phyloP scores from a whole-genome alignment of 2,113 vertebrate species.

The Columba janthina region DNA sequence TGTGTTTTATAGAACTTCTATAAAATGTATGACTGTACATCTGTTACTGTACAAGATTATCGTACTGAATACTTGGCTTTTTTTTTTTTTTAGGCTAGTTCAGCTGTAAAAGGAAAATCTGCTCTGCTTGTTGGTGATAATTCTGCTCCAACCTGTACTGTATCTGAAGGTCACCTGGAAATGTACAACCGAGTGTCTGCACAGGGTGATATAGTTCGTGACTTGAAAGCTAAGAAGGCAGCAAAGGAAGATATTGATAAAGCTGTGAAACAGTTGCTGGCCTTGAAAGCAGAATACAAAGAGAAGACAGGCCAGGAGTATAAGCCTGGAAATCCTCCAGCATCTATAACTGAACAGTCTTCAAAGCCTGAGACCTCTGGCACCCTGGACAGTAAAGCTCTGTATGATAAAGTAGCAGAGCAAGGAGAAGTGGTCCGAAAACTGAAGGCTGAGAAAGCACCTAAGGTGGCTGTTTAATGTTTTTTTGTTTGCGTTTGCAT shows the following conservation, averaged over 20 bases:
- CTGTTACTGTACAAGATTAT: neutral
- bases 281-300: conserved; percentile 91
- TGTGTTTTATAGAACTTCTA: neutral
- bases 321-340: conserved; percentile 81
- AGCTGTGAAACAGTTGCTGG: conserved; percentile 87
- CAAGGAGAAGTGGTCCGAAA: conserved; percentile 78
- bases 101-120: conserved; percentile 52
- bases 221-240: conserved; percentile 88
- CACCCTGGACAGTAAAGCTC: conserved; percentile 6
- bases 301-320: conserved; percentile 90
- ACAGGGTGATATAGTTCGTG: conserved; percentile 89
- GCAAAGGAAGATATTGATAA: conserved; percentile 90
- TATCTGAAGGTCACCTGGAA: conserved; percentile 31
- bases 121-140: neutral
- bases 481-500: neutral
- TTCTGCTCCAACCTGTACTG: neutral
- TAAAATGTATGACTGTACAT: neutral
- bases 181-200: conserved; percentile 81
- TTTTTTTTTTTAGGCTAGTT: conserved; percentile 24
- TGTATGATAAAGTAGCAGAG: conserved; percentile 76
- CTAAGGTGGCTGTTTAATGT: conserved; percentile 61
- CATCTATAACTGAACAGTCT: neutral
- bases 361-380: neutral
- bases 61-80: neutral
- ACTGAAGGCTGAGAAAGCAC: conserved; percentile 81